These are phyloP conservation scores for Gastrophysa polygoni DNA, from an alignment of 2,888 invertebrate species.

Conservation along the genomic window DNA sequence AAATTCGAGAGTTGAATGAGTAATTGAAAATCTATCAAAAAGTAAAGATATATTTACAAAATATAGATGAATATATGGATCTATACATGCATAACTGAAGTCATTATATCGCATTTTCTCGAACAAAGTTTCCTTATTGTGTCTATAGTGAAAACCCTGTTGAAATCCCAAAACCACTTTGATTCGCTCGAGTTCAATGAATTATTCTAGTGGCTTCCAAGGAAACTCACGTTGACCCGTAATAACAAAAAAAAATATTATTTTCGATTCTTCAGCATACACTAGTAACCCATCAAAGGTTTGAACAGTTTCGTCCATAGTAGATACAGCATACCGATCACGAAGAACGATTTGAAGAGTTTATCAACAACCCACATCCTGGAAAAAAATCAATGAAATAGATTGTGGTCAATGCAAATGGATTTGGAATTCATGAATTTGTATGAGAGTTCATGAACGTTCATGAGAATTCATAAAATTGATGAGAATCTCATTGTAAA, in stretches of 20 bases:
- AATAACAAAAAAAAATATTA: neutral
- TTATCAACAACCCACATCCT: constrained; percentile 48
- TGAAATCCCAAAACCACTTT: neutral
- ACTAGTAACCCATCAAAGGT: constrained; percentile 19
- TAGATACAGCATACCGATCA: constrained; percentile 36
- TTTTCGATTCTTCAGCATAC: neutral
- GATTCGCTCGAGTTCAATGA: neutral
- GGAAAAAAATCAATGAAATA: constrained; percentile 37
- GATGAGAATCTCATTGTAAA: neutral
- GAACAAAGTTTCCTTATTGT: no score
- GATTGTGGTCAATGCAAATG: no score
- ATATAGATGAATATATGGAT: no score
- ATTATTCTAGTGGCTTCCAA: neutral
- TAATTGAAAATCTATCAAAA: no score
- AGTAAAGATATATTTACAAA: neutral
- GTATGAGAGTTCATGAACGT: neutral
- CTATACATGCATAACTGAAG: no score
- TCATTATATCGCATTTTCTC: no score
- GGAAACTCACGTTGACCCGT: neutral
- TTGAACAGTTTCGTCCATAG: constrained; percentile 35
- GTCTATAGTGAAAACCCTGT: neutral
- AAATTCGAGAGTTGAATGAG: no score
- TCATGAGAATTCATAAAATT: neutral
- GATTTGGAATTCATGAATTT: neutral
- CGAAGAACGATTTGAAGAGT: constrained; percentile 38